Evolutionary conservation across 1,140 invertebrate species (phyloP).

Genomic region (Diabrotica virgifera): DNA sequence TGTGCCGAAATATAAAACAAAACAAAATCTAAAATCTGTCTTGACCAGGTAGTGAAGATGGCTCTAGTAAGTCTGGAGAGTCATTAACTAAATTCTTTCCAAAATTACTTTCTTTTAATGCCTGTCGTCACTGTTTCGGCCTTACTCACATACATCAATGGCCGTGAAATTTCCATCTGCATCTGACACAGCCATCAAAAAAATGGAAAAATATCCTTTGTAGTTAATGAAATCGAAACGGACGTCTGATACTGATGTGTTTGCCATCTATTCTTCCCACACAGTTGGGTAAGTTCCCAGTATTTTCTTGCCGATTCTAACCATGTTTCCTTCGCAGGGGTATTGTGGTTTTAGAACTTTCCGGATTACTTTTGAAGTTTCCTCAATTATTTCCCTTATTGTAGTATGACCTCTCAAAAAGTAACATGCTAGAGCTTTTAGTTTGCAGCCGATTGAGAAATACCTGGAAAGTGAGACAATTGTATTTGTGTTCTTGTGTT

Average conservation of each 20-base stretch:
- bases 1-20: no score
- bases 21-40: slow-evolving; percentile 11
- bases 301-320: slow-evolving; percentile 26
- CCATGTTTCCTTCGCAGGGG: slow-evolving; percentile 31
- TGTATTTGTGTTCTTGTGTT: slow-evolving; percentile 2
- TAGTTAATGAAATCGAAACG: slow-evolving; percentile 35
- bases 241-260: slow-evolving; percentile 24
- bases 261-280: slow-evolving; percentile 35
- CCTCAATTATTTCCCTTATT: slow-evolving; percentile 33
- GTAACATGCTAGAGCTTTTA: slow-evolving; percentile 19
- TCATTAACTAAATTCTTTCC: slow-evolving; percentile 37
- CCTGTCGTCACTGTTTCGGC: slow-evolving; percentile 10
- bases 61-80: slow-evolving; percentile 27
- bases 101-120: slow-evolving; percentile 13
- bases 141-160: slow-evolving; percentile 18
- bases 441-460: slow-evolving; percentile 15
- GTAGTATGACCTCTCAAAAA: no score
- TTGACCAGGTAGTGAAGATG: slow-evolving; percentile 33
- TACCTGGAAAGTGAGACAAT: slow-evolving; percentile 17
- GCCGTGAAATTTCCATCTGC: slow-evolving; percentile 27
- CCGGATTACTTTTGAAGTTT: slow-evolving; percentile 37
- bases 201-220: slow-evolving; percentile 41
- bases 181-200: slow-evolving; percentile 33
- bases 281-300: slow-evolving; percentile 21
- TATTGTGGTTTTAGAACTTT: slow-evolving; percentile 32